These are phyloP conservation scores for Contarinia nasturtii DNA, from an alignment of 1,140 invertebrate genomes.

Conservation along the genomic window DNA sequence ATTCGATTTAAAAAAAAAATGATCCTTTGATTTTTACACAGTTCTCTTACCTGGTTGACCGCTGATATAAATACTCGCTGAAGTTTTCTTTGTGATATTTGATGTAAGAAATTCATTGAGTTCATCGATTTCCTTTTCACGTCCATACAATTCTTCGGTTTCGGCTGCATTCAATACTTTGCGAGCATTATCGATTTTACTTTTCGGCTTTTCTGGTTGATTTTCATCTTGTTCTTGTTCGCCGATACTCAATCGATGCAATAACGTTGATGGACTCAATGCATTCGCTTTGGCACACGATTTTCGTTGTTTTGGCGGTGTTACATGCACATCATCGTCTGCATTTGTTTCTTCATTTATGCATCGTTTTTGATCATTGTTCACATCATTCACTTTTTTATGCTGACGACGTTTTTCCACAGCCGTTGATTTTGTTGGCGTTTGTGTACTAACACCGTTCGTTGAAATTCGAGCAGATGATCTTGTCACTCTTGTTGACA, in stretches of 20 bases:
- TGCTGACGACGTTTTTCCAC: no score
- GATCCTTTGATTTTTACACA: no score
- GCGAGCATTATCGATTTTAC: conserved; percentile 33
- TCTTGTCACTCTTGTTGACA: not conserved
- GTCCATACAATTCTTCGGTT: conserved; percentile 46
- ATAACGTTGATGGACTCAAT: not conserved
- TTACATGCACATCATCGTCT: not conserved
- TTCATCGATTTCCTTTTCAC: conserved; percentile 55
- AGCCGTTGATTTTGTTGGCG: no score
- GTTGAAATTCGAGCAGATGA: not conserved
- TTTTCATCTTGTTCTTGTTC: conserved; percentile 4
- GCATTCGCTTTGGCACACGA: conserved; percentile 9
- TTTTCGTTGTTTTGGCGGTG: not conserved
- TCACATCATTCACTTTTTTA: no score
- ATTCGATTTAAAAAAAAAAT: no score
- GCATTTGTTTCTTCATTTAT: not conserved
- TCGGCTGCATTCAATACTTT: conserved; percentile 49
- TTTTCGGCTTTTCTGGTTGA: conserved; percentile 6
- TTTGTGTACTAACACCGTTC: not conserved
- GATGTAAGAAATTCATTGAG: conserved; percentile 47
- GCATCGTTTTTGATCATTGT: not conserved
- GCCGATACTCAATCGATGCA: conserved; percentile 4
- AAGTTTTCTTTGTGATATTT: conserved; percentile 41
- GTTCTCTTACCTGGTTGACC: conserved; percentile 72
- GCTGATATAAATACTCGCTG: conserved; percentile 79